Evolutionary conservation across 2,113 vertebrate species (phyloP).

Genomic region (Sporophila hypoxantha): DNA sequence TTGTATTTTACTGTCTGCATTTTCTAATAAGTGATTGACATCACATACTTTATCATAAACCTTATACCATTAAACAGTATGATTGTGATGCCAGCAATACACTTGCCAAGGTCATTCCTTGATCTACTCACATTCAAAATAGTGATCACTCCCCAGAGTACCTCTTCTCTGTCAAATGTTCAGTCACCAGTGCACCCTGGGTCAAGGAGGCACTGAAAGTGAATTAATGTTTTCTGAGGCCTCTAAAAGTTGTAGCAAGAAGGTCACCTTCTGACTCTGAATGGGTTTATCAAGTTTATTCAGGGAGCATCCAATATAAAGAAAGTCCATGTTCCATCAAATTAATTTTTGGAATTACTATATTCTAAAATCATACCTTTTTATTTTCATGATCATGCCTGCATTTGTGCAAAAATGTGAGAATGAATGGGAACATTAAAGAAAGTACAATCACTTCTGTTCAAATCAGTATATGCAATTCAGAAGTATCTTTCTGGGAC

Average conservation of each 20-base stretch:
- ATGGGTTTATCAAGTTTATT: neutral
- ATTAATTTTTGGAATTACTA: constrained; percentile 15
- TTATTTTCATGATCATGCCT: constrained; percentile 32
- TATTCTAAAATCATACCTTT: neutral
- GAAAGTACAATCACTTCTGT: neutral
- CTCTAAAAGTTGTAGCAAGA: neutral
- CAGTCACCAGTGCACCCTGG: neutral
- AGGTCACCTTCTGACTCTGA: constrained; percentile 15
- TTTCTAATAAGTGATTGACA: neutral
- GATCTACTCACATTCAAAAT: neutral
- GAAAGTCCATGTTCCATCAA: neutral
- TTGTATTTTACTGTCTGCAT: neutral
- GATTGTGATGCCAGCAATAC: neutral
- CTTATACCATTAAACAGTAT: neutral
- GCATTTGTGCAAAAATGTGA: constrained; percentile 22
- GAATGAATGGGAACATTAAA: constrained; percentile 22
- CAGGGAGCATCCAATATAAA: neutral
- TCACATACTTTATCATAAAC: neutral
- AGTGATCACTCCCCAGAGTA: neutral
- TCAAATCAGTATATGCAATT: constrained; percentile 30
- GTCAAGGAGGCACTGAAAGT: neutral
- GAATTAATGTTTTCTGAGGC: neutral
- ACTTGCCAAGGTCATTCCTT: neutral
- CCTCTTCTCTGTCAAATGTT: neutral
- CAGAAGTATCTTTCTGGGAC: constrained; percentile 33